These are phyloP conservation scores for Rhysida immarginata DNA, from an alignment of 1,140 invertebrate genomes.

Conservation along the genomic window DNA sequence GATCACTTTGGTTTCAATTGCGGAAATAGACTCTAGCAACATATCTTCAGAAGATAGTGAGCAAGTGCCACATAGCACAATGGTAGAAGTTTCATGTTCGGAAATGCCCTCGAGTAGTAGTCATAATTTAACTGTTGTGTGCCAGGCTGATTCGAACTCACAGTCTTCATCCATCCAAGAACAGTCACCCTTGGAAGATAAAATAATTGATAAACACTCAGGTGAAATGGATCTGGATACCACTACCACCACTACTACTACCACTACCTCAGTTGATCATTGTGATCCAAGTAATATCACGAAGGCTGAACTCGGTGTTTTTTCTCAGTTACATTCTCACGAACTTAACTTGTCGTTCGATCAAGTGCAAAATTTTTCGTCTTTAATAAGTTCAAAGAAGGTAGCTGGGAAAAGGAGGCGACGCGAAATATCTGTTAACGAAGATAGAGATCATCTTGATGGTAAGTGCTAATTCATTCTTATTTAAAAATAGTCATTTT, in stretches of 20 bases:
- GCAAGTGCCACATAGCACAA: conserved; percentile 4
- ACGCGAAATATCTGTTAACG: neutral
- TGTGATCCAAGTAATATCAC: no score
- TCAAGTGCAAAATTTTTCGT: neutral
- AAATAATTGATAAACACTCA: neutral
- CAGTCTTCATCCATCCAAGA: neutral
- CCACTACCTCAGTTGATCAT: no score
- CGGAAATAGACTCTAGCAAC: neutral
- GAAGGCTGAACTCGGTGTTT: neutral
- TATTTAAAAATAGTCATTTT: no score
- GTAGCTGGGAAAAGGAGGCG: neutral
- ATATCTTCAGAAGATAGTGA: neutral
- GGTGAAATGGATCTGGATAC: neutral
- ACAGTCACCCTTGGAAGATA: neutral
- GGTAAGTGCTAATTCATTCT: no score
- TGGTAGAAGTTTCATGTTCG: neutral
- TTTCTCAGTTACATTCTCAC: neutral
- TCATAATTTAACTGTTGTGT: neutral
- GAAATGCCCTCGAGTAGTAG: neutral
- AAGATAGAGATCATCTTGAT: neutral
- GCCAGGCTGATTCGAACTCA: neutral
- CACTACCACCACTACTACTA: no score
- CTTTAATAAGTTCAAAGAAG: neutral
- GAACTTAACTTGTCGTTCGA: neutral
- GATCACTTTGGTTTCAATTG: neutral